phyloP scores from a whole-genome alignment of 2,797 vertebrate genomes.

The Rhabdomys pumilio region DNA sequence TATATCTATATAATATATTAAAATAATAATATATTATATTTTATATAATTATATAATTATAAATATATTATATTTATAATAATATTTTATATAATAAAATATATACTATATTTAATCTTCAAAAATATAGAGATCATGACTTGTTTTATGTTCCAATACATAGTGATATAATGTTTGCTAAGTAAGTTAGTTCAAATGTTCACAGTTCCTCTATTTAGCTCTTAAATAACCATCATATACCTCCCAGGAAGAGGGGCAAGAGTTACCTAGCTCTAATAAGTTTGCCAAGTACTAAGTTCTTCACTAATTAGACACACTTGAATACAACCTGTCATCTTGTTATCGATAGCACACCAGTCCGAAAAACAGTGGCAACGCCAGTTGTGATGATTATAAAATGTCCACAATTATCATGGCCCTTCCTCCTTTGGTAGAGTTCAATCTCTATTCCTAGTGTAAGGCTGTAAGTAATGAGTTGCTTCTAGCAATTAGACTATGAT shows the following conservation, averaged over 20 bases:
- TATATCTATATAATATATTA: no score
- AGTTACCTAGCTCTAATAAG: conserved; percentile 40
- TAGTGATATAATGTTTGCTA: conserved; percentile 16
- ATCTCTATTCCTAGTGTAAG: conserved; percentile 14
- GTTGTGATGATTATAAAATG: conserved; percentile 47
- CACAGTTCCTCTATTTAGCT: conserved; percentile 49
- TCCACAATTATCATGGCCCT: conserved; percentile 1
- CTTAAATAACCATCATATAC: conserved; percentile 48
- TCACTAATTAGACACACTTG: conserved; percentile 49
- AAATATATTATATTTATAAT: no score
- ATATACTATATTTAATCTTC: background rate
- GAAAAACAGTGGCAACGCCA: conserved; percentile 40
- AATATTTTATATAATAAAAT: no score
- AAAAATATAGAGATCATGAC: conserved; percentile 9
- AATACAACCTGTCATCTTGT: conserved; percentile 49
- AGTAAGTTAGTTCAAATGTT: conserved; percentile 60
- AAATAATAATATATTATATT: no score
- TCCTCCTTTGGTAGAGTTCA: background rate
- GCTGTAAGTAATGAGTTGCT: conserved; percentile 37
- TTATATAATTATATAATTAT: no score
- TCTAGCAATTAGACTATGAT: background rate
- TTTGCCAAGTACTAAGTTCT: conserved; percentile 44
- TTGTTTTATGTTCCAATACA: conserved; percentile 26
- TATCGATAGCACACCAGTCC: conserved; percentile 33
- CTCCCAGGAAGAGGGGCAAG: background rate